Percentiles rank a stretch among this genome's conserved stretches.
Conservation (phyloP, 2,113 vertebrate species). For the Hemiprocne comata region DNA sequence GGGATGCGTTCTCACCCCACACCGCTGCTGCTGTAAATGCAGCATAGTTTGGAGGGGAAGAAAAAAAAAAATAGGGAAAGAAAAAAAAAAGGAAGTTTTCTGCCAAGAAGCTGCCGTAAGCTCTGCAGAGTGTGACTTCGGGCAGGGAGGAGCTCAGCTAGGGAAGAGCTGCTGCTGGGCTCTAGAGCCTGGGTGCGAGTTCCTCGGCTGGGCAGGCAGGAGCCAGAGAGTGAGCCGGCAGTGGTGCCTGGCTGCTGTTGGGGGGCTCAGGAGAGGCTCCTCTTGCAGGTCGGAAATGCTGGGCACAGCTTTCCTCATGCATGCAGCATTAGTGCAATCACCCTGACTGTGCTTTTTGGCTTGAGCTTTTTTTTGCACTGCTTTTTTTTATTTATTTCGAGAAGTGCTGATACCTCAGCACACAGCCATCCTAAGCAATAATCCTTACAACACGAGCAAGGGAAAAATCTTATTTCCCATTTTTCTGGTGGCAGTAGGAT, state of each 20-base stretch:
- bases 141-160: constrained; percentile 35
- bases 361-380: not conserved
- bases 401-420: constrained; percentile 25
- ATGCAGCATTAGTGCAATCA: not conserved
- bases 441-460: not conserved
- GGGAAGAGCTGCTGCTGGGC: not conserved
- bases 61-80: not conserved
- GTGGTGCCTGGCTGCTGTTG: not conserved
- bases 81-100: not conserved
- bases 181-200: not conserved
- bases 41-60: not conserved
- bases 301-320: not conserved
- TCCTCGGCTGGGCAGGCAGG: not conserved
- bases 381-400: not conserved
- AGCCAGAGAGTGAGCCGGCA: not conserved
- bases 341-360: not conserved
- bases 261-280: not conserved
- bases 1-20: accelerated
- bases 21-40: not conserved
- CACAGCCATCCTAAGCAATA: not conserved
- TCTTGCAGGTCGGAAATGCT: not conserved
- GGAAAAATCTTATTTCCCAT: not conserved
- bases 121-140: constrained; percentile 40
- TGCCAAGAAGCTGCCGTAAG: constrained; percentile 53
- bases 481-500: constrained; percentile 34